These are phyloP conservation scores for Petrolisthes cinctipes DNA, from an alignment of 2,888 invertebrate species.

Conservation along the genomic window DNA sequence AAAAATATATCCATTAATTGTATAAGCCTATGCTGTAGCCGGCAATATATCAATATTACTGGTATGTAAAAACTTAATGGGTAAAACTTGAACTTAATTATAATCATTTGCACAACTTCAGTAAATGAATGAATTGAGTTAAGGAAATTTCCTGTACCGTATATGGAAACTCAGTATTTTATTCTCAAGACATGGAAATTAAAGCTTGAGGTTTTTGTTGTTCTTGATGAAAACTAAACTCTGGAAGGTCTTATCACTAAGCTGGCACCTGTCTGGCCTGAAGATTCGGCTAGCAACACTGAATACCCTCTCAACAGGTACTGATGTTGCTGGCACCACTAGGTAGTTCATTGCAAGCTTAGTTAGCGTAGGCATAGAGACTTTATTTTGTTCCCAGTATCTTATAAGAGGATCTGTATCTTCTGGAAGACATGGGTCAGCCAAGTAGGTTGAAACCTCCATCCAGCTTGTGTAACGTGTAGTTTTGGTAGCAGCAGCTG, in stretches of 20 bases:
- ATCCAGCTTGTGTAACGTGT: neutral
- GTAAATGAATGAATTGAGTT: neutral
- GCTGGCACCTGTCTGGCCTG: neutral
- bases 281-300: neutral
- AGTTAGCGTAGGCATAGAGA: neutral
- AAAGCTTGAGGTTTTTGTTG: neutral
- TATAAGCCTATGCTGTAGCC: neutral
- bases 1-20: neutral
- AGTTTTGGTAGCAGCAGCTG: neutral
- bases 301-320: slow-evolving; percentile 1
- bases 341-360: slow-evolving; percentile 8
- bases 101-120: neutral
- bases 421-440: neutral
- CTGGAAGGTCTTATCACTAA: slow-evolving; percentile 16
- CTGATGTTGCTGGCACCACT: slow-evolving; percentile 11
- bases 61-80: neutral
- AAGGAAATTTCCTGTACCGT: neutral
- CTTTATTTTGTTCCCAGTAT: neutral
- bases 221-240: slow-evolving; percentile 6
- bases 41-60: neutral
- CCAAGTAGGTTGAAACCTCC: slow-evolving; percentile 9
- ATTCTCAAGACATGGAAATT: neutral
- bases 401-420: neutral
- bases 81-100: neutral
- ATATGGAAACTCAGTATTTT: neutral